Conservation (phyloP, 2,113 vertebrate genomes). For the Aphyosemion australe region DNA sequence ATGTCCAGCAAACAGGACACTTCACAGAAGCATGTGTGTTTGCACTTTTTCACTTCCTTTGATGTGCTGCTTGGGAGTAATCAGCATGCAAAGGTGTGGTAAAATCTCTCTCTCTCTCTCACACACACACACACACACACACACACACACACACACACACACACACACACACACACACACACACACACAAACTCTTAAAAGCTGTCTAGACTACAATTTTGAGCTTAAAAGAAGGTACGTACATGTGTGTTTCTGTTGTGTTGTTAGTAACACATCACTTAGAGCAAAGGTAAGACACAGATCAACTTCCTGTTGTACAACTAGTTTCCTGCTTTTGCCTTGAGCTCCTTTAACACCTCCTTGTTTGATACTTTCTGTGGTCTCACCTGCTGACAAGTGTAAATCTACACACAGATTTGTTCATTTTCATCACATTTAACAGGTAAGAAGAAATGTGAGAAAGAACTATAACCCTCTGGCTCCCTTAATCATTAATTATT, state of each 20-base stretch:
- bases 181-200: conserved; percentile 27
- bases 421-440: background rate
- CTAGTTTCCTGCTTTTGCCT: conserved; percentile 17
- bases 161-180: background rate
- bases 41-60: conserved; percentile 54
- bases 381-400: background rate
- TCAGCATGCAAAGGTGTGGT: conserved; percentile 35
- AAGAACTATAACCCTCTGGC: too few relatives aligned
- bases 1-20: conserved; percentile 35
- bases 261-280: background rate
- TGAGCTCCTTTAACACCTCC: background rate
- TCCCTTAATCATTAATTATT: too few relatives aligned
- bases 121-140: conserved; percentile 2
- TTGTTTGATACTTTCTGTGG: background rate
- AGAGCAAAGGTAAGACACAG: too few relatives aligned
- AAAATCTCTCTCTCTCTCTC: conserved; percentile 15
- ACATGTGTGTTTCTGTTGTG: background rate
- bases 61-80: conserved; percentile 49
- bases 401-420: background rate
- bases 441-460: background rate
- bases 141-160: conserved; percentile 18
- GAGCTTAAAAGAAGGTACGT: conserved; percentile 16
- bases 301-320: background rate
- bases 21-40: conserved; percentile 27
- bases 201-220: conserved; percentile 37